Conservation (phyloP, 2,888 invertebrate species). For the Oasisia sp. region DNA sequence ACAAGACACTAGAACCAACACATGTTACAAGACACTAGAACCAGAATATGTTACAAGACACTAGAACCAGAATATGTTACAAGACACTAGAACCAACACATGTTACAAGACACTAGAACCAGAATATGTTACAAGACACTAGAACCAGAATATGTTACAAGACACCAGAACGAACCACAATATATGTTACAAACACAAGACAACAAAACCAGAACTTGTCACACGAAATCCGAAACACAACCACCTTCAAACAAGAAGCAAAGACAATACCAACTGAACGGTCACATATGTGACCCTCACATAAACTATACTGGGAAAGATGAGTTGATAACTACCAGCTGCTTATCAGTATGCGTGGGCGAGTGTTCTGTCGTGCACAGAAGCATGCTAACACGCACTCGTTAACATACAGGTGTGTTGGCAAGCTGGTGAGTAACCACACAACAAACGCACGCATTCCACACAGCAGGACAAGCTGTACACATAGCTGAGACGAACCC, state of each 20-base stretch:
- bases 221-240: background rate
- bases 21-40: too few species aligned
- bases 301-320: background rate
- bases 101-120: background rate
- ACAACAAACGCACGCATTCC: background rate
- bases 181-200: background rate
- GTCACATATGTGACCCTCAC: background rate
- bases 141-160: background rate
- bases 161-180: too few species aligned
- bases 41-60: too few species aligned
- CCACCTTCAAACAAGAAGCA: background rate
- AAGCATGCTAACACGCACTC: background rate
- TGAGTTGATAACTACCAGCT: constrained; percentile 25
- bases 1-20: too few species aligned
- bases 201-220: background rate
- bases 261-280: background rate
- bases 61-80: too few species aligned
- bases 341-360: constrained; percentile 22
- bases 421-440: background rate
- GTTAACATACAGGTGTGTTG: constrained; percentile 8
- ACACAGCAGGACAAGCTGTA: background rate
- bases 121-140: background rate
- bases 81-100: too few species aligned
- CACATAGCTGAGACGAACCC: background rate
- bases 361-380: constrained; percentile 9